Conservation (phyloP, 2,113 vertebrate species). For the Pterocles orientalis region DNA sequence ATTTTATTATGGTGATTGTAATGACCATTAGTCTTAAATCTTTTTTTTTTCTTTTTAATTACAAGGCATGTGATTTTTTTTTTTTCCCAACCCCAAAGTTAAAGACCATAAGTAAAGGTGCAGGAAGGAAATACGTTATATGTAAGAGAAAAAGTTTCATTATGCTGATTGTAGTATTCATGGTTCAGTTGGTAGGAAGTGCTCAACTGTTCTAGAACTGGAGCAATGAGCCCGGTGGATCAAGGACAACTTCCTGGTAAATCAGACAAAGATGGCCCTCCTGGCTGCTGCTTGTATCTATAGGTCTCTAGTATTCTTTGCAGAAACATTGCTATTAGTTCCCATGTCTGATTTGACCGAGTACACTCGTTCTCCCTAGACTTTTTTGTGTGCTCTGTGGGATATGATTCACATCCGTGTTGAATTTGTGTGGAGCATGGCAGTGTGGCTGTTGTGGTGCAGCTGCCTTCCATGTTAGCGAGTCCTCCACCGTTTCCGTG, state of each 20-base stretch:
- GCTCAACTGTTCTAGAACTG: neutral
- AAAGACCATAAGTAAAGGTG: neutral
- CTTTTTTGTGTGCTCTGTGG: neutral
- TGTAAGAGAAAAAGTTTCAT: neutral
- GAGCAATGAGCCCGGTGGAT: neutral
- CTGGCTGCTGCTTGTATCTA: neutral
- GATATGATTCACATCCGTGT: neutral
- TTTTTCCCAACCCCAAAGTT: neutral
- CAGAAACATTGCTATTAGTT: neutral
- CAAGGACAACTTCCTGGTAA: neutral
- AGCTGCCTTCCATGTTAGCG: neutral
- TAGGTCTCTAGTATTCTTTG: neutral
- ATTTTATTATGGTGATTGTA: slow-evolving; percentile 28
- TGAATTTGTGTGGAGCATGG: neutral
- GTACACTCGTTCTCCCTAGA: neutral
- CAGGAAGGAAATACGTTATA: neutral
- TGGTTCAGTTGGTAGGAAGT: neutral
- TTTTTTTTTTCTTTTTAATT: neutral
- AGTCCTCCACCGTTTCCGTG: too few relatives aligned
- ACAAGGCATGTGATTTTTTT: neutral
- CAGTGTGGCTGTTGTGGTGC: neutral
- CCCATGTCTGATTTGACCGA: neutral
- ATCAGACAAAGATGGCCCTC: neutral
- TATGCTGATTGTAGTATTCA: neutral
- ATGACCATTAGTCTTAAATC: neutral